Evolutionary conservation across 2,888 invertebrate genomes (phyloP).

Genomic region (Orchesella flavescens): DNA sequence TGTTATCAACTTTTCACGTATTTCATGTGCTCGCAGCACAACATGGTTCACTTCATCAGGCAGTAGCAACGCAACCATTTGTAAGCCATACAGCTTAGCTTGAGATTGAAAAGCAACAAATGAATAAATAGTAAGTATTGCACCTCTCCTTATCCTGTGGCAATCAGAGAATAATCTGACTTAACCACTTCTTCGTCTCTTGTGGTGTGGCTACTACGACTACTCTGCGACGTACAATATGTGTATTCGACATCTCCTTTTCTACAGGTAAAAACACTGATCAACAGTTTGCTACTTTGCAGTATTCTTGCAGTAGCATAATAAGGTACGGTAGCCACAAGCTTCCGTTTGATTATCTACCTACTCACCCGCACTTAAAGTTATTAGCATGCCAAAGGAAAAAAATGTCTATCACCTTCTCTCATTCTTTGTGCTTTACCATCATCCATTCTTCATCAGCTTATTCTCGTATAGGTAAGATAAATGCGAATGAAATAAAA

Average conservation of each 20-base stretch:
- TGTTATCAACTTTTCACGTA: conserved; percentile 43
- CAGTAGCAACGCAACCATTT: too few relatives aligned
- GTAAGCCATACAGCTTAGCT: too few relatives aligned
- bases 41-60: background rate
- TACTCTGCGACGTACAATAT: conserved; percentile 6
- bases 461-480: conserved; percentile 34
- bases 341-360: conserved; percentile 64
- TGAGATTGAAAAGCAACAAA: conserved; percentile 16
- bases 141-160: conserved; percentile 60
- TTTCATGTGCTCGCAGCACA: background rate
- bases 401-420: conserved; percentile 20
- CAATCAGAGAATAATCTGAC: conserved; percentile 47
- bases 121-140: conserved; percentile 61
- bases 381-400: conserved; percentile 27
- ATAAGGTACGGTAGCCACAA: conserved; percentile 57
- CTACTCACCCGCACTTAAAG: conserved; percentile 23
- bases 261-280: conserved; percentile 45
- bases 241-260: conserved; percentile 26
- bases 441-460: conserved; percentile 17
- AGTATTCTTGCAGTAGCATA: conserved; percentile 41
- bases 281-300: conserved; percentile 57
- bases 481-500: conserved; percentile 59
- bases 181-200: conserved; percentile 56
- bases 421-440: conserved; percentile 26
- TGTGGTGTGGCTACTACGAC: conserved; percentile 23